Evolutionary conservation across 1,140 invertebrate species (phyloP).

Genomic region (Stratiolaelaps scimitus): DNA sequence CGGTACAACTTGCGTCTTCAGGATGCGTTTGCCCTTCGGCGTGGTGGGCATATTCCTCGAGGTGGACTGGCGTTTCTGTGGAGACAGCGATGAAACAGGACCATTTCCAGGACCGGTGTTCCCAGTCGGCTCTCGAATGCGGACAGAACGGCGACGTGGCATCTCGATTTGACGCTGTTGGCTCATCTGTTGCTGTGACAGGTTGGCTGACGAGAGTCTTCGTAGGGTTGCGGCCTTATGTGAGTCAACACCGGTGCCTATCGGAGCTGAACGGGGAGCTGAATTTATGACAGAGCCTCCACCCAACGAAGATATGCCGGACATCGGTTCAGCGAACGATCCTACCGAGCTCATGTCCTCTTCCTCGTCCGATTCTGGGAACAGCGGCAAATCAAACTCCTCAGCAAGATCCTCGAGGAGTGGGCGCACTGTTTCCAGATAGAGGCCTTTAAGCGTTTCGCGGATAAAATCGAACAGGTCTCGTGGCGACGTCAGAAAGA

Average conservation of each 20-base stretch:
- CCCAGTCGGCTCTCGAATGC: too few relatives aligned
- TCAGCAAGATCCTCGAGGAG: constrained; percentile 12
- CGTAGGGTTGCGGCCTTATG: background rate
- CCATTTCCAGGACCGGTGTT: background rate
- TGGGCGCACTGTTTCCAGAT: background rate
- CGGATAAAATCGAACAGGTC: constrained; percentile 14
- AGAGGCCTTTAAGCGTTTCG: constrained; percentile 16
- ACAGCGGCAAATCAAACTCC: constrained; percentile 21
- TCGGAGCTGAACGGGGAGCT: background rate
- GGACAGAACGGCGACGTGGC: background rate
- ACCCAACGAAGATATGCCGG: constrained; percentile 15
- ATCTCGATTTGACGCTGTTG: constrained; percentile 10
- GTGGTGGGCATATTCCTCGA: constrained; percentile 3
- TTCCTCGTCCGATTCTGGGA: background rate
- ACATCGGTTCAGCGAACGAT: constrained; percentile 10
- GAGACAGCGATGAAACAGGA: background rate
- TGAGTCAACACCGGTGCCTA: background rate
- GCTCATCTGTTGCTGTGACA: background rate
- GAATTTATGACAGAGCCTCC: background rate
- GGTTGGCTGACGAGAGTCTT: background rate
- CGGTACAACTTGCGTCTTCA: constrained; percentile 25
- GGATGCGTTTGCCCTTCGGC: constrained; percentile 1
- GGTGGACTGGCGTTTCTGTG: background rate
- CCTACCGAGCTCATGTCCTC: background rate
- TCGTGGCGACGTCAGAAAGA: constrained; percentile 15